phyloP scores from a whole-genome alignment of 2,113 vertebrate species.

The Pteronura brasiliensis region DNA sequence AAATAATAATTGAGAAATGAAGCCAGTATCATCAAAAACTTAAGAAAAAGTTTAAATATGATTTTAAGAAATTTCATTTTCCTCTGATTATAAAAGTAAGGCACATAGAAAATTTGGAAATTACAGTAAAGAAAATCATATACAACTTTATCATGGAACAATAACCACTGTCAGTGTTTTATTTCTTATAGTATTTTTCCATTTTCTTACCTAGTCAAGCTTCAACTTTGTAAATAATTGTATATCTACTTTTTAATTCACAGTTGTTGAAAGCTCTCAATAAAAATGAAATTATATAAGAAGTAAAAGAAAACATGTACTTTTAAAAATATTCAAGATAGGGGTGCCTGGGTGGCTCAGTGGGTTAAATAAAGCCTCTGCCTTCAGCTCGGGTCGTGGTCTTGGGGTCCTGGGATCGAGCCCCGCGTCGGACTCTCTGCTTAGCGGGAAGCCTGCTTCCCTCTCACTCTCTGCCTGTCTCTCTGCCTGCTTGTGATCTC shows the following conservation, averaged over 20 bases:
- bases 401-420: no score
- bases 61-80: constrained; percentile 26
- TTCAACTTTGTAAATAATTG: not conserved
- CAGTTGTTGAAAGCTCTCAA: not conserved
- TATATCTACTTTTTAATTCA: constrained; percentile 7
- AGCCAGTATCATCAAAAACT: not conserved
- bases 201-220: not conserved
- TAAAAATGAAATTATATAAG: constrained; percentile 12
- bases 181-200: constrained; percentile 3
- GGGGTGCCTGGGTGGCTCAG: no score
- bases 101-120: constrained; percentile 2
- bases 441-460: no score
- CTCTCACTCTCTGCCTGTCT: no score
- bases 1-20: not conserved
- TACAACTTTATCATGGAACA: not conserved
- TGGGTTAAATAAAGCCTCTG: not conserved
- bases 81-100: constrained; percentile 5
- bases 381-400: no score
- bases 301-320: not conserved
- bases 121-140: not conserved
- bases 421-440: no score
- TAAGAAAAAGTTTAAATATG: not conserved
- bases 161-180: not conserved
- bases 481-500: no score
- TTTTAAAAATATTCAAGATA: not conserved